Evolutionary conservation across 1,140 invertebrate genomes (phyloP), one percentile per base, ranked within the genome.

Genomic region (Drosophila setifemur): DNA sequence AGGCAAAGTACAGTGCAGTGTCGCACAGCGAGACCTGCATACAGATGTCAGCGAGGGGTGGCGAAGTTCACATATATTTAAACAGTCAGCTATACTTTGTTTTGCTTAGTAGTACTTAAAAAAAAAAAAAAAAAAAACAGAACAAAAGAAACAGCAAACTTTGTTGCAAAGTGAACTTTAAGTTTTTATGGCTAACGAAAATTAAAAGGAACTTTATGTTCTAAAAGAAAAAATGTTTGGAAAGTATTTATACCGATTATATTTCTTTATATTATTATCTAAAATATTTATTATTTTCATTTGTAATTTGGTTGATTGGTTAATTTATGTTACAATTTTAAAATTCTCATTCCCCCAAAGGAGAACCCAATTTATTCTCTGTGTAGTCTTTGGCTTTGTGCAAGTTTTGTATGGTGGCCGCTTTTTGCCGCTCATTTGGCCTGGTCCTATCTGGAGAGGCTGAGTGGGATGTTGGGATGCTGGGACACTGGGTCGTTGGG

Each of bases 31-130:
- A 28, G 53, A 55, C 58, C 28, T 71, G 73, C 71, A 64, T 61
- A 64, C 75, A 74, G 64, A 74, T 85, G 74, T 68, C 73, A 78
- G 39, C 49, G 42, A 12, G 54, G 33, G 58, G 63, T n/a, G 73
- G 72, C 73, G 68, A 58, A 85, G 73, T 85, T 28, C 70, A 83
- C 85, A 85, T 74, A 74, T 85, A 74, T 83, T 78, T 75, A 14
- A 57, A 50, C 42, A 82, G 33, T 39, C 26, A 53, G 54, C 60
- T 47, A 66, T 50, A 73, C 11, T 71, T 71, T 71, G 71, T 49
- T 74, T 85, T 61, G 47, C 60, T 64, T 18, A 18, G 4, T 0
- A 25, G 26, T 53, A 61, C 35, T 25, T 12, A 1, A 4, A 60
- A 12, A 28, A 42, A 53, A 1, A 5, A 18, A 5, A 5, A 12